Evolutionary conservation across 2,797 vertebrate genomes (phyloP).

Genomic region (Varecia variegata): DNA sequence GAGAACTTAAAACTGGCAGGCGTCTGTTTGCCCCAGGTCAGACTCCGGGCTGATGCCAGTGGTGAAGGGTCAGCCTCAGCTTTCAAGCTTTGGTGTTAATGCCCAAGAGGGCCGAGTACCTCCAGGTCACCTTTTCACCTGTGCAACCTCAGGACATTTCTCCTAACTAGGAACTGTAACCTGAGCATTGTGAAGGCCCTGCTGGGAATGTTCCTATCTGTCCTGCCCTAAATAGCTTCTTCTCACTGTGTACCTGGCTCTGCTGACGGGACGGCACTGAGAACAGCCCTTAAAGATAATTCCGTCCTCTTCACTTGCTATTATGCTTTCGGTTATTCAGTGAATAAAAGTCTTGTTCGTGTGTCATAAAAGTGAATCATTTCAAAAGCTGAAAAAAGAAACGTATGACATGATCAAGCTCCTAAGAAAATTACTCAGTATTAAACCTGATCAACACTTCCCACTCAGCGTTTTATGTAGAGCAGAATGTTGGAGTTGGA

Average conservation of each 20-base stretch:
- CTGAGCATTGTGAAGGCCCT: not conserved
- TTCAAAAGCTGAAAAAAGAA: constrained; percentile 46
- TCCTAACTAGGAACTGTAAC: not conserved
- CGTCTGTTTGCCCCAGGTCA: not conserved
- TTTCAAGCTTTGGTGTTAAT: not conserved
- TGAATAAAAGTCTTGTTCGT: constrained; percentile 8
- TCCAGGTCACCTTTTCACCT: not conserved
- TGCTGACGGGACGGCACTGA: not conserved
- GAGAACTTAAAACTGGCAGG: not conserved
- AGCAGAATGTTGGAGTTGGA: not conserved
- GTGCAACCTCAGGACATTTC: not conserved
- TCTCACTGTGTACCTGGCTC: not conserved
- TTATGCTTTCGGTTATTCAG: not conserved
- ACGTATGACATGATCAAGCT: not conserved
- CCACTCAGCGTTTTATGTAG: not conserved
- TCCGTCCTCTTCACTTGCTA: not conserved
- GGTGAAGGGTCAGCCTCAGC: not conserved
- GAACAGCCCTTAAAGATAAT: not conserved
- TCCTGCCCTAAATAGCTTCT: not conserved
- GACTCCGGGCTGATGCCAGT: not conserved
- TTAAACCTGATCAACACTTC: not conserved
- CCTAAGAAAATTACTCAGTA: constrained; percentile 39
- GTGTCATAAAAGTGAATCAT: constrained; percentile 49
- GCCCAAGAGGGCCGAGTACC: not conserved
- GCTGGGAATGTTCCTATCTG: not conserved